Evolutionary conservation across 1,140 invertebrate species (phyloP), one percentile per base, ranked within the genome.

Genomic region (fruit fly (Drosophila melanogaster)): DNA sequence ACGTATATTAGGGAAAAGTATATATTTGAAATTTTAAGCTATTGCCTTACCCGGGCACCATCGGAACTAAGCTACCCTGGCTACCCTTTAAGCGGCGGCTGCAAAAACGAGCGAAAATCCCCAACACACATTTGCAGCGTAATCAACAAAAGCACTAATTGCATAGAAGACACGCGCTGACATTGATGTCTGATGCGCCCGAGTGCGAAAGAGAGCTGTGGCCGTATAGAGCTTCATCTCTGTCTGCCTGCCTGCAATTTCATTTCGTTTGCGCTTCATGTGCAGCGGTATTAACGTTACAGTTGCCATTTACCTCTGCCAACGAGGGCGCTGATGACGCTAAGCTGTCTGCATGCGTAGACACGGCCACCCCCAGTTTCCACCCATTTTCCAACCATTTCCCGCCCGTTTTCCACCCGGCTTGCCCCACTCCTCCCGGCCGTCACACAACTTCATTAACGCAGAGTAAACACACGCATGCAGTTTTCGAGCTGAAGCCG

Each of bases 131-230:
- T 80, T 84, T 61, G 61, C 69, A 58, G 70, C 76, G 79, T 89
- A 89, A 89, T 89, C 84, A 89, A 89, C 84, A 89, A 89, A 89
- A 80, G 77, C 76, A 84, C 84, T 89, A 89, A 89, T 89, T 89
- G 84, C 84, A 89, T 80, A 89, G 84, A 89, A 89, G 80, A 78
- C 72, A 73, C 58, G 53, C 66, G 41, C 77, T 74, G 76, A 80
- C 84, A 79, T 89, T 87, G 84, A 84, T 89, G 84, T 74, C 83
- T 89, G 75, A 62, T 43, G 40, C 15, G 55, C 19, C 11, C 6
- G 4, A 54, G 41, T 24, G 50, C 30, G 14, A 22, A 19, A 3
- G 35, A 15, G n/a, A 15, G 8, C 12, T 19, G 4, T 10, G 22
- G 26, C 37, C 22, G 15, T 71, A 35, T 30, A 26, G 33, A 30